Evolutionary conservation across 2,797 vertebrate species (phyloP).

Genomic region (Typhlichthys eigenmanni): DNA sequence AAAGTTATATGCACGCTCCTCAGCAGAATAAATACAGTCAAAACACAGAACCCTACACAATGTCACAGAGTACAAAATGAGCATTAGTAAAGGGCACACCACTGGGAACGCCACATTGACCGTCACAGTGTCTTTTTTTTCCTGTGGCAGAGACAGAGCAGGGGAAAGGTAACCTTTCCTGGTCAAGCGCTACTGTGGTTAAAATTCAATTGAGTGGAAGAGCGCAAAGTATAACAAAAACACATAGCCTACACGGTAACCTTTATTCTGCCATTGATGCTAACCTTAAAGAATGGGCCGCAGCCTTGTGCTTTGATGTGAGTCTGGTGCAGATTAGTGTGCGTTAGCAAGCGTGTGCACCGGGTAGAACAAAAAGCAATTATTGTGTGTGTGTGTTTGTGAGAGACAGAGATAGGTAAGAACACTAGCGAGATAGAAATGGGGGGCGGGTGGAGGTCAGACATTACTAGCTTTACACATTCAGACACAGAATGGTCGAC

Average conservation of each 20-base stretch:
- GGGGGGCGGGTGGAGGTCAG: neutral
- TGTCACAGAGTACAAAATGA: constrained; percentile 27
- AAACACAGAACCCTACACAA: constrained; percentile 15
- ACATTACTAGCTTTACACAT: too few species aligned
- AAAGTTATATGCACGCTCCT: neutral
- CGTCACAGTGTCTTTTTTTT: constrained; percentile 57
- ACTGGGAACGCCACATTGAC: constrained; percentile 48
- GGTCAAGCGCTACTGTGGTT: constrained; percentile 66
- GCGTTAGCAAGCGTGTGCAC: neutral
- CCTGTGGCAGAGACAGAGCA: constrained; percentile 51
- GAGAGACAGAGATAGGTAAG: neutral
- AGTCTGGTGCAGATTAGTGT: constrained; percentile 13
- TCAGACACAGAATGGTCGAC: neutral
- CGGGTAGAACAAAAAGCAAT: constrained; percentile 21
- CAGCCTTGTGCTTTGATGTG: constrained; percentile 41
- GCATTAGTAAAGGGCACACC: constrained; percentile 31
- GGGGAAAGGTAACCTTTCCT: constrained; percentile 65
- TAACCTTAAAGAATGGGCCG: constrained; percentile 71
- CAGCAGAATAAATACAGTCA: constrained; percentile 5
- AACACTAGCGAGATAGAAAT: neutral
- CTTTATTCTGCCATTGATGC: constrained; percentile 66
- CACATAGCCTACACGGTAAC: constrained; percentile 57
- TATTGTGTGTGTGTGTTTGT: constrained; percentile 11
- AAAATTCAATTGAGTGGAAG: constrained; percentile 71
- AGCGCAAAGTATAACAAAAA: constrained; percentile 36